These are phyloP conservation scores for Noctua janthe DNA, from an alignment of 2,888 invertebrate genomes.

Conservation along the genomic window DNA sequence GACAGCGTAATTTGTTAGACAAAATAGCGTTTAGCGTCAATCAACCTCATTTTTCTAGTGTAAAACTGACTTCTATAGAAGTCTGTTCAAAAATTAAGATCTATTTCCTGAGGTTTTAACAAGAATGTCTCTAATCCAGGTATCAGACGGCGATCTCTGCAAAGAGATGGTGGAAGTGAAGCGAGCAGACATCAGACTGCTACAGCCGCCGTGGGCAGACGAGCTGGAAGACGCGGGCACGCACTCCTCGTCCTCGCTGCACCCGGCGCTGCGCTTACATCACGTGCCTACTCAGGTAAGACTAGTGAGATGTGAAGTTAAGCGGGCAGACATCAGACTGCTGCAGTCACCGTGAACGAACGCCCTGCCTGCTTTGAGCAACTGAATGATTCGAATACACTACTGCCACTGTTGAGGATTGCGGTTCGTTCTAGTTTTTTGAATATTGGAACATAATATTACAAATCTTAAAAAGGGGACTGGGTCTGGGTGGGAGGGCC, in stretches of 20 bases:
- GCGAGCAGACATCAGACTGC: constrained; percentile 96
- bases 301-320: constrained; percentile 91
- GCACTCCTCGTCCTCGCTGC: constrained; percentile 79
- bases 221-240: constrained; percentile 94
- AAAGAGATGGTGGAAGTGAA: constrained; percentile 93
- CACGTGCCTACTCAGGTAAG: constrained; percentile 81
- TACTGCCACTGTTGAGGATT: not conserved
- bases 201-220: constrained; percentile 99
- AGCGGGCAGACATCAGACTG: constrained; percentile 96
- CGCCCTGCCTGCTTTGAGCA: constrained; percentile 42
- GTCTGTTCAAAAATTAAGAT: not conserved
- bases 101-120: not conserved
- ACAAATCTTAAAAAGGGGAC: not conserved
- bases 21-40: not conserved
- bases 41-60: not conserved
- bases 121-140: constrained; percentile 83
- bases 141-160: constrained; percentile 88
- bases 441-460: not conserved
- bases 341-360: constrained; percentile 99
- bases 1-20: too few relatives aligned
- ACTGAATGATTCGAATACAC: not conserved
- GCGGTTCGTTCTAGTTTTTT: not conserved
- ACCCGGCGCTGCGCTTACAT: constrained; percentile 79
- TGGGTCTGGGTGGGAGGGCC: not conserved
- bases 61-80: not conserved